phyloP scores from a whole-genome alignment of 2,888 invertebrate genomes.

The Eulithis prunata region DNA sequence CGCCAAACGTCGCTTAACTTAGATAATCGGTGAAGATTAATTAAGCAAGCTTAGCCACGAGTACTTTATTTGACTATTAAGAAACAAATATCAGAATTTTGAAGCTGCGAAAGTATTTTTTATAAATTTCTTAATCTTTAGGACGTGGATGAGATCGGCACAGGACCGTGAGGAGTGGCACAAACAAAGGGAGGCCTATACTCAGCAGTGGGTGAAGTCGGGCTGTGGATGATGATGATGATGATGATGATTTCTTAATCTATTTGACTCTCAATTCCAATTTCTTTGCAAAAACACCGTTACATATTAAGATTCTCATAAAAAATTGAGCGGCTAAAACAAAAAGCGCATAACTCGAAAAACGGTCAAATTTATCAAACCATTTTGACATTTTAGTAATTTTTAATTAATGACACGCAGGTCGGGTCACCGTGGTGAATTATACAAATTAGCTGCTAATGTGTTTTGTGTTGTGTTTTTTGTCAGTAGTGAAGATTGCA shows the following conservation, averaged over 20 bases:
- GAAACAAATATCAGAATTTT: neutral
- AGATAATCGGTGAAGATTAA: too few relatives aligned
- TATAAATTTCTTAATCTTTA: too few relatives aligned
- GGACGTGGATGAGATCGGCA: too few relatives aligned
- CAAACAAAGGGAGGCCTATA: too few relatives aligned
- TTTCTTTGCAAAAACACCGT: slow-evolving; percentile 37
- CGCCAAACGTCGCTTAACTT: too few relatives aligned
- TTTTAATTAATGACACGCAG: slow-evolving; percentile 66
- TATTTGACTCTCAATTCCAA: slow-evolving; percentile 35
- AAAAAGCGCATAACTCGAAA: slow-evolving; percentile 56
- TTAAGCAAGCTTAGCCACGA: too few relatives aligned
- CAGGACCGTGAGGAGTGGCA: too few relatives aligned
- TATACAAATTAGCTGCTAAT: slow-evolving; percentile 72
- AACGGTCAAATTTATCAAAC: slow-evolving; percentile 69
- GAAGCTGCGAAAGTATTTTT: neutral
- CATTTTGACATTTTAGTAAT: slow-evolving; percentile 65
- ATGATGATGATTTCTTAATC: too few relatives aligned
- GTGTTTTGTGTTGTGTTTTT: slow-evolving; percentile 59
- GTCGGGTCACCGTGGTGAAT: slow-evolving; percentile 71
- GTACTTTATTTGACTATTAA: neutral
- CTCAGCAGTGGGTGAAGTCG: too few relatives aligned
- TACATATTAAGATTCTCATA: slow-evolving; percentile 50
- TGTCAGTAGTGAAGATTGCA: slow-evolving; percentile 47
- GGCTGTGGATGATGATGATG: too few relatives aligned
- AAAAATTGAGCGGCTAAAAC: slow-evolving; percentile 63